Conservation (phyloP, 2,113 vertebrate species). For the Psettodes erumei region DNA sequence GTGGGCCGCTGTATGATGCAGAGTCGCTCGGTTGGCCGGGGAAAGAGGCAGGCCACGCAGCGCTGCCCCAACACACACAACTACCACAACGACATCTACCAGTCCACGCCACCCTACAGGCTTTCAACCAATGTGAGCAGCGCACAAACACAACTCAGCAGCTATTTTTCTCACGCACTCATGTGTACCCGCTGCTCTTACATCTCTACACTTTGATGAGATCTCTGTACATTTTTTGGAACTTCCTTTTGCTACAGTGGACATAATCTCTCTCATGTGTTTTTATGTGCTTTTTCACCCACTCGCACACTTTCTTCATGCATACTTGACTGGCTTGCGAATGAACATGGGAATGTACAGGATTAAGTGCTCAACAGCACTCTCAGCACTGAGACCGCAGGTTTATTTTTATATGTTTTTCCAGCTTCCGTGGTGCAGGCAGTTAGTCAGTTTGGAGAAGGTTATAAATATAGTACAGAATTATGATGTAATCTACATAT, state of each 20-base stretch:
- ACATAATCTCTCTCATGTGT: conserved; percentile 53
- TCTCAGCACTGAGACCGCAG: not conserved
- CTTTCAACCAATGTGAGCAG: conserved; percentile 89
- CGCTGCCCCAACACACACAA: conserved; percentile 88
- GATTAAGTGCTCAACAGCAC: conserved; percentile 8
- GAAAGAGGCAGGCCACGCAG: conserved; percentile 93
- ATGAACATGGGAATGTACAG: conserved; percentile 27
- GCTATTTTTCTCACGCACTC: no score
- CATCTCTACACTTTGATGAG: not conserved
- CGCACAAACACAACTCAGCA: conserved; percentile 7
- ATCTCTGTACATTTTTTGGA: not conserved
- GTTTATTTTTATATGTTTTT: not conserved
- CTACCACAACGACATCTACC: conserved; percentile 94
- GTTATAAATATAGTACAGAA: not conserved
- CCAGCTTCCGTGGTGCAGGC: not conserved
- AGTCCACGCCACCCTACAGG: conserved; percentile 95
- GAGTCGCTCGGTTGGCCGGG: conserved; percentile 89
- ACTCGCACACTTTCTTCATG: conserved; percentile 24
- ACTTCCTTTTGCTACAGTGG: conserved; percentile 9
- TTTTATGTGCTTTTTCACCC: conserved; percentile 39
- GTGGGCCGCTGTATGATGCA: conserved; percentile 93
- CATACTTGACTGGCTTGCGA: conserved; percentile 18
- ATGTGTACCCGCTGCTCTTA: not conserved
- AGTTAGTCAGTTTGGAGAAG: not conserved
- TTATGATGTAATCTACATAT: not conserved